Evolutionary conservation across 2,113 vertebrate species (phyloP), one percentile per base, ranked within the genome.

Genomic region (Nematolebias whitei): DNA sequence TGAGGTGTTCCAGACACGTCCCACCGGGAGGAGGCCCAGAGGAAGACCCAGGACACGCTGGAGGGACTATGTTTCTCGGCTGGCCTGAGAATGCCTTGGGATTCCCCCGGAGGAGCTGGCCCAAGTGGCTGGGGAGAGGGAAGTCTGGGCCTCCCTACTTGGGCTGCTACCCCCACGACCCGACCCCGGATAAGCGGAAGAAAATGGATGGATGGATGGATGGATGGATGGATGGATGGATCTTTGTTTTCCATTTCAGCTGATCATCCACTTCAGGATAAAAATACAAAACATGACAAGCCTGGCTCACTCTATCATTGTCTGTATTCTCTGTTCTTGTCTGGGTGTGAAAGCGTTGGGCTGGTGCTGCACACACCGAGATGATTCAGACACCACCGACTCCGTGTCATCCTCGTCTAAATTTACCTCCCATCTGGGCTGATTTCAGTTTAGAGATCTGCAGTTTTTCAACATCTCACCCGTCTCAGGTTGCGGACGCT

Each of bases 401-500:
- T 76, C 41, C 78, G 58, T 80, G 83, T 77, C 80, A 78, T 63
- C 53, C 52, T 78, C 48, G n/a, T 78, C 60, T 51, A 84, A 78
- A 84, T 83, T 63, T 62, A 77, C 71, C 76, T 61, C 44, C 68
- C 68, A 8, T 2, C 40, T 72, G 63, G 65, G n/a, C n/a, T n/a
- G n/a, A n/a, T n/a, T 52, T 29, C 20, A 29, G 35, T 43, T 60
- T 76, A 57, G 24, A 48, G 12, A 35, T 32, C 32, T 35, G 32
- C 32, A 35, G 9, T 35, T 38, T 54, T 15, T 22, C 65, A 63
- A 60, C 56, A 35, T 61, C 19, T 95, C 72, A 97, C 98, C 93
- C 85, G 86, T 80, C 50, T 91, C 47, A 99, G 89, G 26, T 88
- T 90, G 74, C 86, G 92, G 14, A 95, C 53, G 84, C 87, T 96